A percentile compares a stretch with the other conserved stretches of the same genome.
These are phyloP conservation scores for Zosterops lateralis DNA, from an alignment of 2,113 vertebrate genomes.

Conservation along the genomic window DNA sequence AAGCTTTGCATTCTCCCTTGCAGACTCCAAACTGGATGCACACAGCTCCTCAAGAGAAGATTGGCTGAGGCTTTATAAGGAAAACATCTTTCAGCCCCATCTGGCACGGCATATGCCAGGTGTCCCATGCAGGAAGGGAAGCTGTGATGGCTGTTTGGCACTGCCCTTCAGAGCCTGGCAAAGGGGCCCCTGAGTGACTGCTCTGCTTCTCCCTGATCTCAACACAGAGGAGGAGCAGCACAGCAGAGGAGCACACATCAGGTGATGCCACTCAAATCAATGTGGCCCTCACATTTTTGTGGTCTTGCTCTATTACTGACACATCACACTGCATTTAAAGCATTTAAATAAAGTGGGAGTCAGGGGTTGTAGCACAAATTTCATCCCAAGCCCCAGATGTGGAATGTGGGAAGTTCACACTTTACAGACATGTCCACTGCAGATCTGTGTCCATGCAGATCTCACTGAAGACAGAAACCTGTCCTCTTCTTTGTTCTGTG, in stretches of 20 bases:
- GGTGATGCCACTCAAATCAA: neutral
- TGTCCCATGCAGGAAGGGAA: neutral
- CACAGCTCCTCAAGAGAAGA: neutral
- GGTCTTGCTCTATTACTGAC: neutral
- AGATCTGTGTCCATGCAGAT: neutral
- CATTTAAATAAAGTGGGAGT: neutral
- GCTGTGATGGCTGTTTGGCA: neutral
- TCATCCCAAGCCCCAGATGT: neutral
- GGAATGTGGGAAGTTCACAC: fast-evolving
- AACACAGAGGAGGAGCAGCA: neutral
- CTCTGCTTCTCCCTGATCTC: neutral
- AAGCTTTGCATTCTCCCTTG: neutral
- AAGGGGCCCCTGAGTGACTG: neutral
- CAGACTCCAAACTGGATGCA: neutral
- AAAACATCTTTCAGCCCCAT: neutral
- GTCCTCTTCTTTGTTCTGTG: neutral
- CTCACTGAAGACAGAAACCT: neutral
- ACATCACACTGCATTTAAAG: too few species aligned
- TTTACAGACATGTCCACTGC: neutral
- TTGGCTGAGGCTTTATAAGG: neutral
- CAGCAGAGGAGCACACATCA: fast-evolving
- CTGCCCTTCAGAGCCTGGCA: neutral
- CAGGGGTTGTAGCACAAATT: neutral
- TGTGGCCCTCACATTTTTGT: neutral
- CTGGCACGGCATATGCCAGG: fast-evolving